These are phyloP conservation scores for Sphaerophoria taeniata DNA, from an alignment of 2,888 invertebrate genomes.

Conservation along the genomic window DNA sequence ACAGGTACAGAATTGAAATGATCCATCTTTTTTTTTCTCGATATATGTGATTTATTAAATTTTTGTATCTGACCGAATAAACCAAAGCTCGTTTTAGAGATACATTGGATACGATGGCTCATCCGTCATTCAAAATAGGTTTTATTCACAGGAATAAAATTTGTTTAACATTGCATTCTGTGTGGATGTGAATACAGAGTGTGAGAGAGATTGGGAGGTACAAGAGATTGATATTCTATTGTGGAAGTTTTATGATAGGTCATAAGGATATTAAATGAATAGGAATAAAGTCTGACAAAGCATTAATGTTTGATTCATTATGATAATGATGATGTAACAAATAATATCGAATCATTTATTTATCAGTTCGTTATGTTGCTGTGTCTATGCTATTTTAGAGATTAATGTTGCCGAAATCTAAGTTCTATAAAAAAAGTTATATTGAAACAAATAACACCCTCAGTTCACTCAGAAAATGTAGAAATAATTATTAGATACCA, in stretches of 20 bases:
- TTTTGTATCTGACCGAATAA: constrained; percentile 1
- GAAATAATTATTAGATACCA: too few relatives aligned
- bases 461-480: too few relatives aligned
- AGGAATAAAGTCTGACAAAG: background rate
- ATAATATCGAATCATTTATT: too few relatives aligned
- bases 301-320: background rate
- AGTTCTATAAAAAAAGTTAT: too few relatives aligned
- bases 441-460: too few relatives aligned
- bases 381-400: too few relatives aligned
- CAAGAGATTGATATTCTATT: constrained; percentile 8
- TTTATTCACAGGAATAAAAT: constrained; percentile 20
- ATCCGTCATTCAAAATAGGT: background rate
- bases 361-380: too few relatives aligned
- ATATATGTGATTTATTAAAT: constrained; percentile 31
- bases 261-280: background rate
- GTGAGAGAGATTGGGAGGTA: too few relatives aligned
- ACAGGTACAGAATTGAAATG: background rate
- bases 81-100: background rate
- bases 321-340: too few relatives aligned
- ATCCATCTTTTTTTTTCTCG: constrained; percentile 15
- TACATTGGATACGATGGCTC: background rate
- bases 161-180: constrained; percentile 5
- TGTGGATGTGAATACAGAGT: background rate
- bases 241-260: background rate
- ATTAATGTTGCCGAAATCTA: too few relatives aligned